phyloP scores from a whole-genome alignment of 2,113 vertebrate genomes.

The human (Homo sapiens) region GRCh38 chr7:116734001-116734500 shows the following conservation, averaged over 20 bases:
- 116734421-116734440: conserved; percentile 87
- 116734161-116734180: conserved; percentile 70
- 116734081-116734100: conserved; percentile 61
- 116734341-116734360: conserved; percentile 88
- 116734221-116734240: conserved; percentile 78
- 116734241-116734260: conserved; percentile 86
- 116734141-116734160: conserved; percentile 76
- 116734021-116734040: conserved; percentile 67
- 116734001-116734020: conserved; percentile 69
- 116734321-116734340: conserved; percentile 71
- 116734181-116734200: conserved; percentile 82
- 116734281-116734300: conserved; percentile 87
- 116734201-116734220: conserved; percentile 85
- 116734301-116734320: conserved; percentile 79
- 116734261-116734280: conserved; percentile 86
- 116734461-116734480: conserved; percentile 85
- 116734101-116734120: conserved; percentile 69
- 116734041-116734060: neutral
- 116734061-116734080: conserved; percentile 46
- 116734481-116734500: conserved; percentile 70
- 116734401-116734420: conserved; percentile 85
- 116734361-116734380: conserved; percentile 85
- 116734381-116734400: conserved; percentile 85
- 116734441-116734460: conserved; percentile 88
- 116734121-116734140: conserved; percentile 81